Evolutionary conservation across 2,113 vertebrate genomes (phyloP), one percentile per base, ranked within the genome.

Genomic region (Mionectes macconnelli): DNA sequence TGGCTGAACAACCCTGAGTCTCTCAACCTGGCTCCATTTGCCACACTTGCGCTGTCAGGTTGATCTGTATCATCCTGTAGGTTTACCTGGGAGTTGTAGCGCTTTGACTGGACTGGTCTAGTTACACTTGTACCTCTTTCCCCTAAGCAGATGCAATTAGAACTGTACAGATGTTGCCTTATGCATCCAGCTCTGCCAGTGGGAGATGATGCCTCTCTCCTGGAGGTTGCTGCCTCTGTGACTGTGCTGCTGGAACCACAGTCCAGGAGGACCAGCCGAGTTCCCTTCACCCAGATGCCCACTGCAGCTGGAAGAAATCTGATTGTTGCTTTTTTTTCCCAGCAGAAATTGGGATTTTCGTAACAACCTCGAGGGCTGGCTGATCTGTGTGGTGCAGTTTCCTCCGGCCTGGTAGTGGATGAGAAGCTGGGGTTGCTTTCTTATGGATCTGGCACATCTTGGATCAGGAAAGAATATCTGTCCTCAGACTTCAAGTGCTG

Each of bases 81-180:
- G 37, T 72, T 68, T 85, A 22, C 66, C n/a, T 90, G 83, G 70
- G 47, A 64, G 53, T 12, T 60, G 53, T 21, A 45, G 44, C 17
- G 9, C 28, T 85, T 69, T 16, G 74, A 14, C n/a, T 49, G 17
- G 17, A 20, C 73, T 39, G 30, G 33, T 22, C 30, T 49, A 3
- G 47, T 31, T 59, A 20, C 33, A 21, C 9, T 70, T 31, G 12
- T 35, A 3, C 22, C 2, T 0, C 28, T 73, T 69, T 14, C 22
- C 49, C 25, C 15, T 33, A 8, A 37, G 44, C 68, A 79, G 75
- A 44, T 74, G 63, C 37, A 40, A 1, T 28, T 49, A 59, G 67
- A 76, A 24, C 57, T 64, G 49, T 86, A 12, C 79, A 92, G 94
- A 92, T 96, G 86, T 82, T 96, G 67, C 12, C 35, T 47, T 42